These are phyloP conservation scores for Creontiades dilutus DNA, from an alignment of 2,888 invertebrate species.

Conservation along the genomic window DNA sequence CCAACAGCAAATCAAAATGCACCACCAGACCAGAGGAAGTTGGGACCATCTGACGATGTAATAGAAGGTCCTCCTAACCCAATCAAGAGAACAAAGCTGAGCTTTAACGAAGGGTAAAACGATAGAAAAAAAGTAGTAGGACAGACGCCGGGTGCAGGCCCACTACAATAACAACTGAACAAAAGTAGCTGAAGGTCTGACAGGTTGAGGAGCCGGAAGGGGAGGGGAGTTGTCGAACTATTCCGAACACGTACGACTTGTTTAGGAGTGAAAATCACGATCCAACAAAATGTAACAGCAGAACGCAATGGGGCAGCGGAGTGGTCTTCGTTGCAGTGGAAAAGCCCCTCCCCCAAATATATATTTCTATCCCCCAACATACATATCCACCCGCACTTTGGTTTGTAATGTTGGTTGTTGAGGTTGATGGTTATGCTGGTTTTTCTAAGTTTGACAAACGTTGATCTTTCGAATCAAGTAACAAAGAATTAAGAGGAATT, in stretches of 20 bases:
- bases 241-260: slow-evolving; percentile 20
- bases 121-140: background rate
- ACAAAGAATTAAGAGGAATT: too few species aligned
- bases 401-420: too few species aligned
- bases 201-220: too few species aligned
- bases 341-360: too few species aligned
- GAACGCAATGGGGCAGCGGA: background rate
- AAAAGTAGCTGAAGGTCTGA: background rate
- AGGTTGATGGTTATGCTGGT: too few species aligned
- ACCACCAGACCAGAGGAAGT: background rate
- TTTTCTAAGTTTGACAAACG: too few species aligned
- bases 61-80: slow-evolving; percentile 5
- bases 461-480: too few species aligned
- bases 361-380: too few species aligned
- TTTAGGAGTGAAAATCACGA: background rate
- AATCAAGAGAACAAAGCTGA: slow-evolving; percentile 19
- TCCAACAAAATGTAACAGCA: background rate
- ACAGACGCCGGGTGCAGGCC: background rate
- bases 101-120: slow-evolving; percentile 15
- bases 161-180: background rate
- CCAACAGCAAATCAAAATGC: too few species aligned
- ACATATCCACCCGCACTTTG: too few species aligned
- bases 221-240: background rate
- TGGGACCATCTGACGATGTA: background rate
- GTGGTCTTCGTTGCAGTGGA: too few species aligned